Evolutionary conservation across 2,888 invertebrate genomes (phyloP).

Genomic region (Hydrotaea diabolus): DNA sequence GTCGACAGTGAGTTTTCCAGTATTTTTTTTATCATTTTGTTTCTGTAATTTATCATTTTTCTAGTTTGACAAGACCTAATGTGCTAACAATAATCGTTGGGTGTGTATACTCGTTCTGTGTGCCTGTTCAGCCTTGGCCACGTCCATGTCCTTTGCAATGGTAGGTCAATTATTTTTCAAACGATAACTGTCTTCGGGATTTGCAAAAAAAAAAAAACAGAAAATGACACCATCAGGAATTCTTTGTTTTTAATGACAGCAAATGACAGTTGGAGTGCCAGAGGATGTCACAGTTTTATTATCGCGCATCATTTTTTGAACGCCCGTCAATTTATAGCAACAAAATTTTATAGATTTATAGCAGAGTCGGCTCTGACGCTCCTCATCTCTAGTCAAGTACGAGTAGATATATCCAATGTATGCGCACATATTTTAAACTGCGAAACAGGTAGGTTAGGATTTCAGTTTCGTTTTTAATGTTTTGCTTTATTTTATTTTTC

Average conservation of each 20-base stretch:
- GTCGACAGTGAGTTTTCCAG: too few relatives aligned
- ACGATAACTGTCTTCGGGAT: too few relatives aligned
- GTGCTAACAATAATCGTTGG: too few relatives aligned
- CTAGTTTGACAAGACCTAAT: too few relatives aligned
- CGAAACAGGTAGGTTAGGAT: not conserved
- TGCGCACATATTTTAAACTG: not conserved
- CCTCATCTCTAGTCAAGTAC: not conserved
- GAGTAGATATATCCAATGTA: too few relatives aligned
- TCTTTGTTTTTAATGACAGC: not conserved
- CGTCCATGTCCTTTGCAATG: not conserved
- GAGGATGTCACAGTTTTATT: not conserved
- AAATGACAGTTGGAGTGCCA: not conserved
- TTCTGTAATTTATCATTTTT: too few relatives aligned
- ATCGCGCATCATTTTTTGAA: not conserved
- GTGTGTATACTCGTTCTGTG: too few relatives aligned
- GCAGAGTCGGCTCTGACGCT: not conserved
- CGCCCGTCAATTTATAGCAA: not conserved
- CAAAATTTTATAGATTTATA: slow-evolving; percentile 20
- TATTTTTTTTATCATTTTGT: too few relatives aligned
- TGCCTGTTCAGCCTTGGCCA: too few relatives aligned
- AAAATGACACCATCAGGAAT: too few relatives aligned
- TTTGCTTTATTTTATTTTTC: not conserved
- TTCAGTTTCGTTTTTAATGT: not conserved
- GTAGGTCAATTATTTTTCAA: not conserved
- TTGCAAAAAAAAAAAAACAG: too few relatives aligned